Base-by-base conservation (phyloP, 1,140 invertebrate genomes). In the Cataglyphis hispanica region DNA sequence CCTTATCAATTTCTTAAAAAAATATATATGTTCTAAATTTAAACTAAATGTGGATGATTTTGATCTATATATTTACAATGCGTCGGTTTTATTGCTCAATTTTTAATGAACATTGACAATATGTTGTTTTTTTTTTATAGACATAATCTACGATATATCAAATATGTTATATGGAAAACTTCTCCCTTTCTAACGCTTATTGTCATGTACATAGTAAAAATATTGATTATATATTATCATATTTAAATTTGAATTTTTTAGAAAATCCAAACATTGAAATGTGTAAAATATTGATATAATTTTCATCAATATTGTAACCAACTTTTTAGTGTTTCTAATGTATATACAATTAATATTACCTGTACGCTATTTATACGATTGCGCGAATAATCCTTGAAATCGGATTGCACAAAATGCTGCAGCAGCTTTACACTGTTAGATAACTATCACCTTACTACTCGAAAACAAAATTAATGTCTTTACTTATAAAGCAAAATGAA, bases 221-320 rank as follows among this genome's bases (percentile, higher is more conserved):
- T 37, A 58, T 37, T 16, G 13, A 37, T 64, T 64, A 37, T 8
- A 61, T 60, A n/a, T n/a, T n/a, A n/a, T 13, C 7, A 75, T 16
- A 75, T 76, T 76, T 76, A 5, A 76, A 43, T 40, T 1, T 61
- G 22, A 76, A 76, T 76, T 43, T 4, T 6, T 61, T 2, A 34
- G 16, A 61, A 16, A 43, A 78, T 78, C 50, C 4, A 13, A 46
- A 46, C 43, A 5, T 27, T 0, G 27, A 46, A 13, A 43, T 25
- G 1, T 0, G 2, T 19, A 11, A 63, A 76, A 50, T 34, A 19
- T 77, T 10, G 22, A 56, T 69, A 50, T 50, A 43, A 67, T 31
- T 25, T n/a, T 53, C 13, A 31, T 13, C 3, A 13, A 50, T 4
- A n/a, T 22, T 78, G 34, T 37, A 78, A 78, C 66, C 13, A 56